A percentile compares a stretch with the other conserved stretches of the same genome.
Evolutionary conservation across 2,888 invertebrate genomes (phyloP).

Genomic region (Uropetala carovei): DNA sequence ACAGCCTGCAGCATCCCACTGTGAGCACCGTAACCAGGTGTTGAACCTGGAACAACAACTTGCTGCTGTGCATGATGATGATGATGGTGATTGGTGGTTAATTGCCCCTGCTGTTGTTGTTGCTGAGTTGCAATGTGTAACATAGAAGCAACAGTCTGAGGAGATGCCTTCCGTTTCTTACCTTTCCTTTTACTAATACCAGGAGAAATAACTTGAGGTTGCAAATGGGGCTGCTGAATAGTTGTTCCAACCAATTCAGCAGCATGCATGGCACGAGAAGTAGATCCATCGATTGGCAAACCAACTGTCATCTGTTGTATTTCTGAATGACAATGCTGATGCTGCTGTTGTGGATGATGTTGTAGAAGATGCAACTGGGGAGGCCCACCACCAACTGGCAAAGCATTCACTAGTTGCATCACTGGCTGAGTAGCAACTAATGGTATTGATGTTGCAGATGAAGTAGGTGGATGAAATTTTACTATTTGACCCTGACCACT

Average conservation of each 20-base stretch:
- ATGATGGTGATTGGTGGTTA: conserved; percentile 77
- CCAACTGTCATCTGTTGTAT: conserved; percentile 58
- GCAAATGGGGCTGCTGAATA: conserved; percentile 66
- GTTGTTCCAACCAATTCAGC: conserved; percentile 66
- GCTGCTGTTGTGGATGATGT: conserved; percentile 56
- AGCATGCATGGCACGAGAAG: conserved; percentile 41
- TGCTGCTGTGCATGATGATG: conserved; percentile 71
- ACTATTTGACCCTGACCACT: conserved; percentile 70
- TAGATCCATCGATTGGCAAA: conserved; percentile 34
- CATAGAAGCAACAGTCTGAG: conserved; percentile 82
- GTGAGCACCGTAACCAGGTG: conserved; percentile 73
- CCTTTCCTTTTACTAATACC: conserved; percentile 75
- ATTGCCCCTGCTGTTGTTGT: conserved; percentile 75
- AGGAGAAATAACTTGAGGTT: conserved; percentile 51
- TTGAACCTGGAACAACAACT: conserved; percentile 74
- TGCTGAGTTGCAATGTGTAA: conserved; percentile 71
- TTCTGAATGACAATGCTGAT: conserved; percentile 58
- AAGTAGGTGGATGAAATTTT: conserved; percentile 48
- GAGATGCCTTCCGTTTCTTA: conserved; percentile 85
- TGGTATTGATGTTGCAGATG: conserved; percentile 56
- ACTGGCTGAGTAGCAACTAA: conserved; percentile 69
- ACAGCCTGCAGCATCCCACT: conserved; percentile 85
- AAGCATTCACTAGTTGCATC: conserved; percentile 83
- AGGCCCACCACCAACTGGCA: conserved; percentile 76
- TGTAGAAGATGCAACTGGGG: conserved; percentile 46